phyloP scores from a whole-genome alignment of 2,797 vertebrate genomes.

The Aselliscus stoliczkanus region DNA sequence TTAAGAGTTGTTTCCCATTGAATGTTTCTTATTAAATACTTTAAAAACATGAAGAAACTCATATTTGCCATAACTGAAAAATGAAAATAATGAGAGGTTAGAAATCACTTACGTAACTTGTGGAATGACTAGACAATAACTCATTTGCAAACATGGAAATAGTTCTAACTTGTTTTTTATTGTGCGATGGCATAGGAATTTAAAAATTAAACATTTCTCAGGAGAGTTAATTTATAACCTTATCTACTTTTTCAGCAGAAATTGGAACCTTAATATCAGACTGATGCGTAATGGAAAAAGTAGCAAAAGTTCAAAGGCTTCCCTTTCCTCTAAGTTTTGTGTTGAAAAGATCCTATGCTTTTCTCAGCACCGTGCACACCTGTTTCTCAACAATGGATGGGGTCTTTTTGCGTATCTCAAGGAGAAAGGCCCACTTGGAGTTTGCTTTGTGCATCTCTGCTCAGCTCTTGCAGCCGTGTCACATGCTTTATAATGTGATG shows the following conservation, averaged over 20 bases:
- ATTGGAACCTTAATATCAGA: not conserved
- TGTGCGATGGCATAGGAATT: not conserved
- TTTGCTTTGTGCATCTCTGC: not conserved
- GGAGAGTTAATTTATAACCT: not conserved
- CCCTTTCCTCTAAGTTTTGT: not conserved
- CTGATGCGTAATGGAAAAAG: not conserved
- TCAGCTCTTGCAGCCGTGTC: not conserved
- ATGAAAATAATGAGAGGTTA: not conserved
- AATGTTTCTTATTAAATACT: not conserved
- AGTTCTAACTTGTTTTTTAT: not conserved
- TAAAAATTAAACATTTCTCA: slow-evolving; percentile 35
- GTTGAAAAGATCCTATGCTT: not conserved
- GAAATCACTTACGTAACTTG: not conserved
- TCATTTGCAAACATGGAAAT: not conserved
- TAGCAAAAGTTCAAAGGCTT: not conserved
- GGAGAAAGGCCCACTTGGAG: not conserved
- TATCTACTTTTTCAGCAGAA: not conserved
- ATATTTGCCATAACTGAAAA: not conserved
- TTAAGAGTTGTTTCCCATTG: not conserved
- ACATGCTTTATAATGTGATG: not conserved
- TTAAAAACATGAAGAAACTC: not conserved
- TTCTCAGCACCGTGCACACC: not conserved
- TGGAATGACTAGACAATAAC: not conserved
- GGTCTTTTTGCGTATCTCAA: not conserved
- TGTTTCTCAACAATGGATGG: not conserved